Base-by-base conservation (phyloP, 2,113 vertebrate species). In the Sisor rabdophorus region DNA sequence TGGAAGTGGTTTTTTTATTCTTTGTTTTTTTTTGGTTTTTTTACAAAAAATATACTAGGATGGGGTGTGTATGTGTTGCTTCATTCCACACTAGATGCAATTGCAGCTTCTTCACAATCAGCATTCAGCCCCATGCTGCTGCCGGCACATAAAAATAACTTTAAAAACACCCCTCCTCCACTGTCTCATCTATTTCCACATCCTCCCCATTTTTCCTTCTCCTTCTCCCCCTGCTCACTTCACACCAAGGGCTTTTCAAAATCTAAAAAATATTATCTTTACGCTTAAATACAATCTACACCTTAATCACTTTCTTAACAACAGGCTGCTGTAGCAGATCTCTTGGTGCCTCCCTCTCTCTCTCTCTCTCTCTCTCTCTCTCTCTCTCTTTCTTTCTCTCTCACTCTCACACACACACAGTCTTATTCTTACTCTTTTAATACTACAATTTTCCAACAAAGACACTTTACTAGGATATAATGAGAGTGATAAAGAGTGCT, bases 401-500 rank as follows among this genome's bases (percentile, higher is more conserved):
- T 19, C 24, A 32, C 50, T 55, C 72, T 52, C 53, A 30, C 54
- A 71, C 77, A 76, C 78, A 72, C 61, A 71, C 53, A 20, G 50
- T 32, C 60, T 75, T 17, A 30, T 24, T 24, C 20, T 58, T 4
- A 24, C 5, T 24, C 71, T 48, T 16, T n/a, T 61, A 75, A 79
- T 82, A 72, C 76, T 59, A 69, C 55, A 63, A 61, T 73, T 75
- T 82, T 70, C 65, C 61, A 63, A 71, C 84, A 85, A 85, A 85
- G 76, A 26, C 81, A 80, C 84, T 88, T 80, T 55, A 79, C 69
- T 7, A 48, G 83, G 79, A 80, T 84, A 80, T 91, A 90, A 89
- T 87, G 86, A 88, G 82, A 86, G 79, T 79, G 75, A 88, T 87
- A 82, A 89, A 83, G 81, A 87, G 86, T 60, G 53, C 76, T 81